Evolutionary conservation across 2,888 invertebrate genomes (phyloP), one percentile per base, ranked within the genome.

Genomic region (Zygaena filipendulae): DNA sequence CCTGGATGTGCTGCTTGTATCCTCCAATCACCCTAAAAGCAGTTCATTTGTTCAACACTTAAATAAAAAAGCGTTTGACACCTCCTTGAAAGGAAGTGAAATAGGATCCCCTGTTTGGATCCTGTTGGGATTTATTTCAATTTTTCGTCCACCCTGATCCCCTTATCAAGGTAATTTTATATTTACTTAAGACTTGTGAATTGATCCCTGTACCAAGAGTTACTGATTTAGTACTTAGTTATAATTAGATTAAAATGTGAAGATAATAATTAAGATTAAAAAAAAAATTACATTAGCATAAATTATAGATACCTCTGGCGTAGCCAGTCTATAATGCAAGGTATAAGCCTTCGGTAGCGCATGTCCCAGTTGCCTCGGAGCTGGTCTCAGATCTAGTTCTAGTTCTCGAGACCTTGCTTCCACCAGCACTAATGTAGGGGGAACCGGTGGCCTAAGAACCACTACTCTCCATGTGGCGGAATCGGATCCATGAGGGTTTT

Each of bases 401-500:
- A 77, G 39, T 38, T 77, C 75, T 14, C 72, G 53, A 1, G 75
- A 53, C 10, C 74, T 52, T 0, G 79, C 75, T 36, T 75, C 74
- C 4, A 75, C 24, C 2, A 90, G 72, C 28, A 86, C 85, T 36
- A 91, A 66, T 25, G 77, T 81, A 9, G 91, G 91, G 5, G 88
- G 82, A 9, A 80, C 71, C 0, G 92, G 92, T 8, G 89, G 86
- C 47, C 89, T 84, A 45, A 92, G 83, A 0, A 94, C 91, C 37
- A 88, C 82, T 21, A 94, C 81, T 12, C 87, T 83, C 77, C 92
- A 92, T 10, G 87, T 87, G 27, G 91, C 88, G 25, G 90, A 88
- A 60, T 94, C 94, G 24, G 87, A 87, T 1, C 94, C 94, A 50
- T 91, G 90, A 22, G 88, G 83, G 64, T 95, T 95, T 50, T 88